phyloP scores from a whole-genome alignment of 2,888 invertebrate species.

The Nomada ruficornis region DNA sequence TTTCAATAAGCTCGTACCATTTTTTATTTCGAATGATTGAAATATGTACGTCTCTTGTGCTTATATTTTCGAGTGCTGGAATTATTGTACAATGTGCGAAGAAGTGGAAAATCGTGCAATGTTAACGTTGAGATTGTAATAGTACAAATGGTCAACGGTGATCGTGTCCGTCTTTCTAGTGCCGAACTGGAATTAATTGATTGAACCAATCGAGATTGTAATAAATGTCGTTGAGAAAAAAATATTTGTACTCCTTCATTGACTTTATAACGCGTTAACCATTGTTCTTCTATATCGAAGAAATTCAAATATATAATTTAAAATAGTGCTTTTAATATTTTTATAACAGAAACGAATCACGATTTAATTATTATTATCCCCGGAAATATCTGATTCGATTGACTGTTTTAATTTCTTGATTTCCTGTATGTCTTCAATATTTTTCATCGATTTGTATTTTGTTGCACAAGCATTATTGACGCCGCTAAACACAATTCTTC shows the following conservation, averaged over 20 bases:
- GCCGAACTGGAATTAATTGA: conserved; percentile 34
- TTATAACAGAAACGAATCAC: neutral
- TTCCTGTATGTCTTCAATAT: neutral
- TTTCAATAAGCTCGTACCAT: too few species aligned
- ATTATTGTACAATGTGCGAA: neutral
- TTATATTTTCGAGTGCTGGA: neutral
- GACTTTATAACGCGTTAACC: neutral
- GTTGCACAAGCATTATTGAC: neutral
- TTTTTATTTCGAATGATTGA: neutral
- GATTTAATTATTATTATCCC: neutral
- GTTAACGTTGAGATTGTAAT: conserved; percentile 21
- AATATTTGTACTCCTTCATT: conserved; percentile 14
- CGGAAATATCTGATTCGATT: neutral
- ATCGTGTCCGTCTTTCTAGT: conserved; percentile 44
- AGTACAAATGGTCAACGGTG: conserved; percentile 34
- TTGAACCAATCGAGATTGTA: conserved; percentile 38
- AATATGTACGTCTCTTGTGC: neutral
- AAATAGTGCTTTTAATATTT: neutral
- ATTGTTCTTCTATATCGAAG: too few species aligned
- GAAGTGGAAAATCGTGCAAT: neutral
- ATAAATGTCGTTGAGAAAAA: conserved; percentile 38
- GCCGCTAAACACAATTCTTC: neutral
- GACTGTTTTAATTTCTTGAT: neutral
- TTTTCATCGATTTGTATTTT: neutral
- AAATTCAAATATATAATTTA: neutral